These are phyloP conservation scores for Stenotaenia linearis DNA, from an alignment of 2,888 invertebrate genomes.

Conservation along the genomic window DNA sequence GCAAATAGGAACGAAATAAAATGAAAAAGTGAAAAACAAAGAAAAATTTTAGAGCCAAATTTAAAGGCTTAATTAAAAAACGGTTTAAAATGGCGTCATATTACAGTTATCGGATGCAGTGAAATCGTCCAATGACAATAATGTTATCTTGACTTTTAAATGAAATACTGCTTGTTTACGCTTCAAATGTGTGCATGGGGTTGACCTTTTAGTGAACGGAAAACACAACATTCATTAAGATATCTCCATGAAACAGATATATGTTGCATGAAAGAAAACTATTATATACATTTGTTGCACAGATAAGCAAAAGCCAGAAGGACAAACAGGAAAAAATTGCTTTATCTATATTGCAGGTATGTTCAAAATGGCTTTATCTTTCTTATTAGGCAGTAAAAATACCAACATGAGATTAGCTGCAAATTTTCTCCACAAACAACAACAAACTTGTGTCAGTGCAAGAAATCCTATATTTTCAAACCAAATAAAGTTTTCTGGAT, in stretches of 20 bases:
- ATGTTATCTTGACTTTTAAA: background rate
- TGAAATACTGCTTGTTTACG: background rate
- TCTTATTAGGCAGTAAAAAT: background rate
- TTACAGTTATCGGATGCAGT: background rate
- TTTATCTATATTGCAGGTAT: background rate
- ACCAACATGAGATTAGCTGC: background rate
- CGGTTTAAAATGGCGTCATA: background rate
- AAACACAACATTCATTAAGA: background rate
- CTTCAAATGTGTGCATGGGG: background rate
- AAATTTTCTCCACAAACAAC: background rate
- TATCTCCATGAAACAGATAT: background rate
- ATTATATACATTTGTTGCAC: background rate
- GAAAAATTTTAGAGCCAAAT: background rate
- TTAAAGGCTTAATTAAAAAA: background rate
- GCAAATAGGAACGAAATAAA: background rate
- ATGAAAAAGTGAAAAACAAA: background rate
- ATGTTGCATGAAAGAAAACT: background rate
- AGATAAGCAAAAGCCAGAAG: background rate
- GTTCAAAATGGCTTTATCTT: background rate
- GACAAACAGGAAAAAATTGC: background rate
- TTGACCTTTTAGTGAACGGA: background rate
- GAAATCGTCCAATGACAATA: background rate
- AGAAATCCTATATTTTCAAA: no score
- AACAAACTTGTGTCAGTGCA: background rate
- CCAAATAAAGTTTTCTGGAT: no score